phyloP scores from a whole-genome alignment of 2,888 invertebrate species.

The Cetonia aurata region DNA sequence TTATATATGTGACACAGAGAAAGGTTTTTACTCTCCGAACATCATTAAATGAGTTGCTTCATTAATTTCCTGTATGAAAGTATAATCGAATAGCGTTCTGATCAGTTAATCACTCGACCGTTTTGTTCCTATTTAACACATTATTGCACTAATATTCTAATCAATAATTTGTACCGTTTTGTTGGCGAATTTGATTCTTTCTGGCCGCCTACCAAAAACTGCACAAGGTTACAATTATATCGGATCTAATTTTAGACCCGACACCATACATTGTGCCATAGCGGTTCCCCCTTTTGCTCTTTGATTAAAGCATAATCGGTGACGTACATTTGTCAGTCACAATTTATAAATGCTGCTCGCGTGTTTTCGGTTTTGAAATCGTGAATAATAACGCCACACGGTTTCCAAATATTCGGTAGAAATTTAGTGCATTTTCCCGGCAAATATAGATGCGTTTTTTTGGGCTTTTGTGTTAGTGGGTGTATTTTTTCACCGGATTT shows the following conservation, averaged over 20 bases:
- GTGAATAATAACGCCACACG: no score
- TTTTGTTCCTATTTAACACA: background rate
- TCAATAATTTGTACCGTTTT: constrained; percentile 6
- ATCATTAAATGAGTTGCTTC: no score
- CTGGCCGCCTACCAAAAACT: constrained; percentile 48
- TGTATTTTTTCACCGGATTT: no score
- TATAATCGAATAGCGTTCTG: constrained; percentile 9
- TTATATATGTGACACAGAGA: no score
- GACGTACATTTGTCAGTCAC: constrained; percentile 31
- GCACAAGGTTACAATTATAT: constrained; percentile 52
- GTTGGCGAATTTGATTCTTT: constrained; percentile 30
- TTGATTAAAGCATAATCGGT: constrained; percentile 32
- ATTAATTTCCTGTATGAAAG: no score
- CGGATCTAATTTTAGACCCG: constrained; percentile 49
- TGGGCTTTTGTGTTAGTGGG: no score
- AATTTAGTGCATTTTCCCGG: no score
- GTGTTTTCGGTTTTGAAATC: no score
- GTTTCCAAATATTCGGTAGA: no score
- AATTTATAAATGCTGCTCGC: constrained; percentile 7
- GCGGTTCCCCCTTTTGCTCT: constrained; percentile 31
- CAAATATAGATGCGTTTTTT: no score
- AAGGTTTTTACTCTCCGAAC: no score
- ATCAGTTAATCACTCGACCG: background rate
- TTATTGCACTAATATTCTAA: constrained; percentile 5
- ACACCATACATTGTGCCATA: constrained; percentile 18